Base-by-base conservation (phyloP, 2,888 invertebrate species). In the Scrobipalpa costella region DNA sequence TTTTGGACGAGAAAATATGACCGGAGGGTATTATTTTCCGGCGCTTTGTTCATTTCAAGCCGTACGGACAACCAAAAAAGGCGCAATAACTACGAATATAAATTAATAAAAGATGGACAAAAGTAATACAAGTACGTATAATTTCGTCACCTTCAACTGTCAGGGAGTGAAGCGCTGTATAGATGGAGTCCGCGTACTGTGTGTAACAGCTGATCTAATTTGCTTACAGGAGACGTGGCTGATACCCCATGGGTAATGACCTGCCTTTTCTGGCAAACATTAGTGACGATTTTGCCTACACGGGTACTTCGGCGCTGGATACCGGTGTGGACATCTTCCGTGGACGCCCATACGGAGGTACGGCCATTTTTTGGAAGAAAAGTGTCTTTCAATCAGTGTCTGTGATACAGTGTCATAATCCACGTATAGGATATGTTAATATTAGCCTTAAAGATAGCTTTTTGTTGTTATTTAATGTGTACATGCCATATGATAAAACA, bases 11-110 rank as follows among this genome's bases (percentile, higher is more conserved):
- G 3, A 66, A 64, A 8, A 34, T 70, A 17, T 75, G 72, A 72
- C 72, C 74, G 0, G 19, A 65, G 21, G 71, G 72, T 2, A 66
- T 73, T 19, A 67, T 71, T 36, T 73, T 73, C 62, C 57, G 73
- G 36, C 68, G 67, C 0, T 74, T 73, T 69, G 66, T 74, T 0
- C 50, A 72, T 64, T 72, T 64, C 60, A n/a, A n/a, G n/a, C n/a
- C n/a, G n/a, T n/a, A n/a, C n/a, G n/a, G n/a, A n/a, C n/a, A n/a
- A n/a, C n/a, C n/a, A n/a, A n/a, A n/a, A n/a, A n/a, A n/a, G n/a
- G n/a, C n/a, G n/a, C n/a, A n/a, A n/a, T n/a, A n/a, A n/a, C 65
- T 64, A 57, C 13, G 11, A 8, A 19, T 11, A 7, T 27, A 13
- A 58, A 38, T 58, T 9, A n/a, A 58, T 58, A n/a, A n/a, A n/a